phyloP scores from a whole-genome alignment of 2,113 vertebrate genomes.

The Clinocottus analis region DNA sequence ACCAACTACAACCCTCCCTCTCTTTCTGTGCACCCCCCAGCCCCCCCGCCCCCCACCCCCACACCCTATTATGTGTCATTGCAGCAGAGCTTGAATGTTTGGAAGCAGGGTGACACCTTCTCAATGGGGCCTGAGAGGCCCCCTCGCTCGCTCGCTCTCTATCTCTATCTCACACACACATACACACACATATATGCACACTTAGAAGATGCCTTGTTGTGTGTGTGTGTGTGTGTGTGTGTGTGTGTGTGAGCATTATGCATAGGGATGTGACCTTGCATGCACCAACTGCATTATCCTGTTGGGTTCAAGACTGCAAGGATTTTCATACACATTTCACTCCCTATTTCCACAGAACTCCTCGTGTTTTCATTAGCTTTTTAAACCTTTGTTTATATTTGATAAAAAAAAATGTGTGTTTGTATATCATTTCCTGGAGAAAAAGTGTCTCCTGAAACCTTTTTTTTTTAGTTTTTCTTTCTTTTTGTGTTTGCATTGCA shows the following conservation, averaged over 20 bases:
- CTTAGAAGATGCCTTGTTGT: slow-evolving; percentile 31
- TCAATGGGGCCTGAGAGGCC: slow-evolving; percentile 59
- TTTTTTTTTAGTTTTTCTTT: slow-evolving; percentile 1
- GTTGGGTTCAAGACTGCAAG: background rate
- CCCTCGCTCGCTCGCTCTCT: background rate
- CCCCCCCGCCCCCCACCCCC: too few species aligned
- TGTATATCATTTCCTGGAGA: background rate
- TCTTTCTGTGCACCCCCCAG: slow-evolving; percentile 7
- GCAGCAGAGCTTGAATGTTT: slow-evolving; percentile 62
- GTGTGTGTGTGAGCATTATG: slow-evolving; percentile 25
- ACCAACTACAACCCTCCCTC: slow-evolving; percentile 30
- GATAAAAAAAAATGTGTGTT: slow-evolving; percentile 8
- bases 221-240: too few species aligned
- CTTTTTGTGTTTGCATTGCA: slow-evolving; percentile 7
- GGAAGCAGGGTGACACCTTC: slow-evolving; percentile 60
- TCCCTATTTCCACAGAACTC: background rate
- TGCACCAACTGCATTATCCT: slow-evolving; percentile 44
- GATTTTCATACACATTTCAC: slow-evolving; percentile 10
- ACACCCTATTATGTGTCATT: slow-evolving; percentile 51
- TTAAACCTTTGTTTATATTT: background rate
- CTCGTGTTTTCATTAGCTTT: slow-evolving; percentile 3
- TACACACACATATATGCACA: slow-evolving; percentile 8
- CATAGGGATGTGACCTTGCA: slow-evolving; percentile 45
- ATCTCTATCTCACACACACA: background rate
- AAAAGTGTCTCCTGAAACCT: background rate